Conservation (phyloP, 1,140 invertebrate genomes). For the Cydia pomonella region DNA sequence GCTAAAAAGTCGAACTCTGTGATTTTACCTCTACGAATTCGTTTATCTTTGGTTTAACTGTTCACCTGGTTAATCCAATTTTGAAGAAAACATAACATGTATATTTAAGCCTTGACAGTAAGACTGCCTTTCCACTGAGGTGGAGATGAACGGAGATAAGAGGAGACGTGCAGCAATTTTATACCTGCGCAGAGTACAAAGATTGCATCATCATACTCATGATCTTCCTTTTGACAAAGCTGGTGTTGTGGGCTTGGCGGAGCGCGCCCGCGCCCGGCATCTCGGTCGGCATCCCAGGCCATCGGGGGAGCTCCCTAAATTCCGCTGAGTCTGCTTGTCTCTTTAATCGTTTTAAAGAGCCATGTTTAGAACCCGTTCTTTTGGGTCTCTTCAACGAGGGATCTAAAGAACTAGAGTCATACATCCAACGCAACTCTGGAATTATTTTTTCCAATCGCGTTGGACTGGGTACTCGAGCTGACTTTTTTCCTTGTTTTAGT, state of each 20-base stretch:
- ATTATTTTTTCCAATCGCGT: not conserved
- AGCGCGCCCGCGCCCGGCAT: not conserved
- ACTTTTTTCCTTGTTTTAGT: not conserved
- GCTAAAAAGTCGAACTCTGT: too few relatives aligned
- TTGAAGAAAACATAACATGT: too few relatives aligned
- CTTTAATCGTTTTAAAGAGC: not conserved
- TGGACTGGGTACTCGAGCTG: not conserved
- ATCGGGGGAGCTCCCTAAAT: not conserved
- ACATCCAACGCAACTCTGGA: not conserved
- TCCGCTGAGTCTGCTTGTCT: not conserved
- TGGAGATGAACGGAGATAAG: too few relatives aligned
- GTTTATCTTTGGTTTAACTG: too few relatives aligned
- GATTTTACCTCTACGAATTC: too few relatives aligned
- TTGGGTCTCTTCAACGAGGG: not conserved
- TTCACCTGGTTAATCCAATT: too few relatives aligned
- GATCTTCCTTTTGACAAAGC: not conserved
- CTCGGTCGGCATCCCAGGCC: not conserved
- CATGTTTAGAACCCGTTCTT: too few relatives aligned
- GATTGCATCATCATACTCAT: not conserved
- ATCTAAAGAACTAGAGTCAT: not conserved
- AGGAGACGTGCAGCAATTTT: too few relatives aligned
- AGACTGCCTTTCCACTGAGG: too few relatives aligned
- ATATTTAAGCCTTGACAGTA: too few relatives aligned
- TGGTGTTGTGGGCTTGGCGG: not conserved
- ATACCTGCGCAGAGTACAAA: not conserved